Conservation (phyloP, 1,140 invertebrate species). For the Brachionus asplanchnoidis region DNA sequence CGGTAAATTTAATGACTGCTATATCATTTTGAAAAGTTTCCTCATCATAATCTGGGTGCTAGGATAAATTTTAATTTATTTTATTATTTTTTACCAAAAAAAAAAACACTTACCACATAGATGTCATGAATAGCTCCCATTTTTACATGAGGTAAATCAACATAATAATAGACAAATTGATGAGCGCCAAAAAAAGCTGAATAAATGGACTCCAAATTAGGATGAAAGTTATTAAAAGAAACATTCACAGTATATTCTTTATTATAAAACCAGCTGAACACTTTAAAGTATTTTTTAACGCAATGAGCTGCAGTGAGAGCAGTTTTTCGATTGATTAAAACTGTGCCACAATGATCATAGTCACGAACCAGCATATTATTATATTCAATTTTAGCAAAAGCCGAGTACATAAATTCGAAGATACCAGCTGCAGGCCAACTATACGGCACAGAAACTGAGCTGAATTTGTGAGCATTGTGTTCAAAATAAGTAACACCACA, state of each 20-base stretch:
- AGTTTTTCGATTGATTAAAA: constrained; percentile 3
- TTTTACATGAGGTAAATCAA: constrained; percentile 14
- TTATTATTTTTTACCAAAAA: neutral
- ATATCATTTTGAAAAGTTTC: constrained; percentile 9
- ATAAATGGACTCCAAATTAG: constrained; percentile 9
- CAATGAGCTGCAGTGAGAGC: constrained; percentile 8
- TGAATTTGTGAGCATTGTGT: neutral
- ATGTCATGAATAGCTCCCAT: constrained; percentile 1
- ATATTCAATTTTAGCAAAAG: neutral
- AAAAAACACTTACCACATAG: neutral
- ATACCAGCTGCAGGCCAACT: constrained; percentile 21
- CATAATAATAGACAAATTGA: neutral
- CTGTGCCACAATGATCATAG: neutral
- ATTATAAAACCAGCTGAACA: neutral
- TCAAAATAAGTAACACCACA: constrained; percentile 20
- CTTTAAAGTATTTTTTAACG: neutral
- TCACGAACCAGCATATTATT: neutral
- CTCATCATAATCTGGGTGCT: constrained; percentile 14
- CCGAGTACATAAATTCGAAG: neutral
- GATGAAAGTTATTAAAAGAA: constrained; percentile 24
- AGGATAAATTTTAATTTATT: neutral
- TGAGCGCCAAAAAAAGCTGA: neutral
- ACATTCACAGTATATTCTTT: neutral
- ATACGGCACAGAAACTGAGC: neutral
- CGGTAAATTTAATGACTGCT: neutral